These are phyloP conservation scores for Phalacrocorax aristotelis DNA, from an alignment of 2,113 vertebrate genomes.

Conservation along the genomic window DNA sequence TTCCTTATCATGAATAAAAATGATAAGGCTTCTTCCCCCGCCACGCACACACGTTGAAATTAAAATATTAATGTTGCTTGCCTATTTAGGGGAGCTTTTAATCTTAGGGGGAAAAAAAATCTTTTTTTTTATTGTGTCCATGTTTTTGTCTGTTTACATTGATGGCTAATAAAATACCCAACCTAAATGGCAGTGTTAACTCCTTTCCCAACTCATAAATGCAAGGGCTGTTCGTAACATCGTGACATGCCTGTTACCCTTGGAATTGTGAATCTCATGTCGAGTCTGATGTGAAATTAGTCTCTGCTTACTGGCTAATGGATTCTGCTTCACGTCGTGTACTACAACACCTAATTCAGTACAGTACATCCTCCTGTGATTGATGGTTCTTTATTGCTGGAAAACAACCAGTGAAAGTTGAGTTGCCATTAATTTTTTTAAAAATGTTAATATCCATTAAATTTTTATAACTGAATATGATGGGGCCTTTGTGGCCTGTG, in stretches of 20 bases:
- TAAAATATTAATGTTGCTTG: neutral
- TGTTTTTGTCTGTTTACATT: neutral
- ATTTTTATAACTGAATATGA: neutral
- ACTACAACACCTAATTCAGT: neutral
- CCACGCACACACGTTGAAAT: fast-evolving
- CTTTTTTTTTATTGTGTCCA: neutral
- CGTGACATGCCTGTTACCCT: neutral
- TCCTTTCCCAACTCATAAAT: neutral
- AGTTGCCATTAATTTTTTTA: neutral
- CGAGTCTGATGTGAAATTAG: neutral
- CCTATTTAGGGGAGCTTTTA: neutral
- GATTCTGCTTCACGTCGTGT: neutral
- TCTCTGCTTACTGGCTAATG: neutral
- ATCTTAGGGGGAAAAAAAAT: too few species aligned
- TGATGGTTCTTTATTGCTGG: neutral
- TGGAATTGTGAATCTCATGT: neutral
- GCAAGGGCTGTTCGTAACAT: neutral
- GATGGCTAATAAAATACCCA: neutral
- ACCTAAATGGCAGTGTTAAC: neutral
- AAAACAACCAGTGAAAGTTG: neutral
- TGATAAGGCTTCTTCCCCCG: fast-evolving
- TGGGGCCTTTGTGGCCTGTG: neutral
- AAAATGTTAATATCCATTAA: neutral
- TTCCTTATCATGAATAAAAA: neutral
- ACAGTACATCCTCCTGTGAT: neutral